phyloP scores from a whole-genome alignment of 2,113 vertebrate genomes.

The Cyprinodon variegatus region DNA sequence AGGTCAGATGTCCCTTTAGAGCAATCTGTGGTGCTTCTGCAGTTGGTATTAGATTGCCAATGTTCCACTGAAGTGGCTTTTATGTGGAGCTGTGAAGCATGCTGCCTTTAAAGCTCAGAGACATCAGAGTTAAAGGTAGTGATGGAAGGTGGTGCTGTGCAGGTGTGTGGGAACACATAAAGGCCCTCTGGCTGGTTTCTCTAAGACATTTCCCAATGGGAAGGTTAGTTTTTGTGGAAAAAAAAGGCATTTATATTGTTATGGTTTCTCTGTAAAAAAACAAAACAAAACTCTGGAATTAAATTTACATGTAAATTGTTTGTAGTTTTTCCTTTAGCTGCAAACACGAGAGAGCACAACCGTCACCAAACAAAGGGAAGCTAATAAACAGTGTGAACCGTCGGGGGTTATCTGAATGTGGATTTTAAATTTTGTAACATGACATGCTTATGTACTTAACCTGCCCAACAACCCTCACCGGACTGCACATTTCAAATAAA shows the following conservation, averaged over 20 bases:
- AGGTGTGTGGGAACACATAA: not conserved
- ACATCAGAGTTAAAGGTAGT: constrained; percentile 14
- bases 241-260: not conserved
- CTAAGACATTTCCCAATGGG: not conserved
- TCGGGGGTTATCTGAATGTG: not conserved
- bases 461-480: not conserved
- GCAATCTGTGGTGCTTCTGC: constrained; percentile 31
- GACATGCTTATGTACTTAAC: not conserved
- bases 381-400: not conserved
- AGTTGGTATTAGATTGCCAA: constrained; percentile 53
- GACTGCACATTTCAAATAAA: not conserved
- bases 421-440: not conserved
- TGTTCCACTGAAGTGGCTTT: constrained; percentile 46
- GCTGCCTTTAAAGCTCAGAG: constrained; percentile 35
- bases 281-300: not conserved
- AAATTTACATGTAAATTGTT: not conserved
- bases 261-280: too few relatives aligned
- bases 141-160: not conserved
- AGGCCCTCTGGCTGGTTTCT: constrained; percentile 10
- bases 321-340: not conserved
- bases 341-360: not conserved
- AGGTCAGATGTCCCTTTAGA: constrained; percentile 51
- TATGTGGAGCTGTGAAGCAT: constrained; percentile 38
- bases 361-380: not conserved
- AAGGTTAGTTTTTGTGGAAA: not conserved